Percentiles rank a stretch among this genome's conserved stretches.
Evolutionary conservation across 1,140 invertebrate species (phyloP).

Genomic region (Monomorium pharaonis): DNA sequence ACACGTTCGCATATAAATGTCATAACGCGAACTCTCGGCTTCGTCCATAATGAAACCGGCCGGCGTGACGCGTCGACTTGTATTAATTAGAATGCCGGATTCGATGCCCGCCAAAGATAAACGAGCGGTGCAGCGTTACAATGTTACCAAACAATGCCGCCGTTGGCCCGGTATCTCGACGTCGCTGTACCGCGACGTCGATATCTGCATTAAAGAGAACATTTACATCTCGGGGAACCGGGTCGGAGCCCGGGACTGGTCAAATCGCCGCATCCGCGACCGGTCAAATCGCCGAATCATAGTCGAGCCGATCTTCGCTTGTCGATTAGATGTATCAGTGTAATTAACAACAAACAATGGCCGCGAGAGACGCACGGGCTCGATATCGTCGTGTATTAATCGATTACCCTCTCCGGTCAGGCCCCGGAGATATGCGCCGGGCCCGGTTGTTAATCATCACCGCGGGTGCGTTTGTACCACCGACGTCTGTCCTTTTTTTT

Average conservation of each 20-base stretch:
- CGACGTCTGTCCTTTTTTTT: conserved; percentile 38
- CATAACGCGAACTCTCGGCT: not conserved
- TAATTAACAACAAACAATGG: conserved; percentile 77
- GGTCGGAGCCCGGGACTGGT: conserved; percentile 1
- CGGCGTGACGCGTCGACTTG: conserved; percentile 50
- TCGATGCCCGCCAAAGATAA: conserved; percentile 48
- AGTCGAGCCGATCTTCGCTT: conserved; percentile 20
- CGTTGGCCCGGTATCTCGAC: conserved; percentile 17
- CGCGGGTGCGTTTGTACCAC: conserved; percentile 73
- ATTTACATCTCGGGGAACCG: conserved; percentile 60
- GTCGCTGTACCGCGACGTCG: conserved; percentile 25
- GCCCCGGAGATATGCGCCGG: conserved; percentile 62
- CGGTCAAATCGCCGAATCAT: conserved; percentile 67
- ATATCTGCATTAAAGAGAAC: conserved; percentile 65
- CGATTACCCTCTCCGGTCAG: conserved; percentile 65
- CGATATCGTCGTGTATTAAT: conserved; percentile 74
- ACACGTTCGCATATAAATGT: conserved; percentile 19
- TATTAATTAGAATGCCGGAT: conserved; percentile 51
- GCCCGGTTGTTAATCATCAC: conserved; percentile 67
- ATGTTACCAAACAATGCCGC: conserved; percentile 58
- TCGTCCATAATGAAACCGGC: conserved; percentile 41
- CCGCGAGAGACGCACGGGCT: conserved; percentile 60
- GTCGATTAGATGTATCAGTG: conserved; percentile 69
- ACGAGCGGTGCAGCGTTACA: conserved; percentile 30
- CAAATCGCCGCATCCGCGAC: conserved; percentile 55